Evolutionary conservation across 23 tunicate species (phyloP).

Genomic region (Trididemnum miniatum): DNA sequence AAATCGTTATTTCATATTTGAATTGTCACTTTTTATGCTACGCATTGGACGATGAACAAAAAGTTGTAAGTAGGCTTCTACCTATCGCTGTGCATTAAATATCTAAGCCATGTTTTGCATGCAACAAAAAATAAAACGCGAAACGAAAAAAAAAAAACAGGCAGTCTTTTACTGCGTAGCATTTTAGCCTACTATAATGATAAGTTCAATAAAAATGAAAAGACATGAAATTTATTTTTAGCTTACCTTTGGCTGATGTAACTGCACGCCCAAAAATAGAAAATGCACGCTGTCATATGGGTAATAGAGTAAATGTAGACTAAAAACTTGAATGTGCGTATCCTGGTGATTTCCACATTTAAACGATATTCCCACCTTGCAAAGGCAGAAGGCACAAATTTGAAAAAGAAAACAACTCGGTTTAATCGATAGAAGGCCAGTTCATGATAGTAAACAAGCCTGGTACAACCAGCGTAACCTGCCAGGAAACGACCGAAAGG

Average conservation of each 20-base stretch:
- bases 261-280: constrained; percentile 78
- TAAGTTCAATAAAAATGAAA: too few species aligned
- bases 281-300: constrained; percentile 71
- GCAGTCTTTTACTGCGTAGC: too few species aligned
- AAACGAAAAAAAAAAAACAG: too few species aligned
- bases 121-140: too few species aligned
- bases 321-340: constrained; percentile 63
- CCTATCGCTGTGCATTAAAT: too few species aligned
- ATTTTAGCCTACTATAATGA: too few species aligned
- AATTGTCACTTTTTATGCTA: too few species aligned
- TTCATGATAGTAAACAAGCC: constrained; percentile 39
- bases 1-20: too few species aligned
- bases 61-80: too few species aligned
- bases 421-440: constrained; percentile 63
- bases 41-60: too few species aligned
- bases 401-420: constrained; percentile 50
- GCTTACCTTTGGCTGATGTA: constrained; percentile 71
- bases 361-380: constrained; percentile 61
- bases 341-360: constrained; percentile 56
- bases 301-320: constrained; percentile 83
- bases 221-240: too few species aligned
- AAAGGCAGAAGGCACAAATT: constrained; percentile 64
- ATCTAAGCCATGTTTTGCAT: too few species aligned
- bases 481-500: constrained; percentile 68
- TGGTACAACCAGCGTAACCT: constrained; percentile 35